Evolutionary conservation across 2,797 vertebrate species (phyloP).

Genomic region (Cichlasoma orientale): DNA sequence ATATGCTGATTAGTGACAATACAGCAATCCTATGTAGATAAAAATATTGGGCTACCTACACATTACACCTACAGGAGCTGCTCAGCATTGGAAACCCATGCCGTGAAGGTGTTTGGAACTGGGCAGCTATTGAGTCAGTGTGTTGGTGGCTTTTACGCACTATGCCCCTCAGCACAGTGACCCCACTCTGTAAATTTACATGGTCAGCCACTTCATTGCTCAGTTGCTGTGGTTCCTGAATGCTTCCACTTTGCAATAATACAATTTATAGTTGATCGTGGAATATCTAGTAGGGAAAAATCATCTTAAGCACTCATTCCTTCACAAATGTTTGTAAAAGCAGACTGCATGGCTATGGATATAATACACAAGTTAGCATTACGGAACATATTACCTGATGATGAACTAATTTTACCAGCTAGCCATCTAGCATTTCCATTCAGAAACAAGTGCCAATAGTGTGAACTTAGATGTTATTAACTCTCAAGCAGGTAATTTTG

Average conservation of each 20-base stretch:
- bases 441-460: not conserved
- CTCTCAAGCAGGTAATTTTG: not conserved
- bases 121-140: not conserved
- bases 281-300: not conserved
- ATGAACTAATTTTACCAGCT: not conserved
- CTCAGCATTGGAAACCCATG: no score
- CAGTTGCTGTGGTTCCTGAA: not conserved
- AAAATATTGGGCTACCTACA: not conserved
- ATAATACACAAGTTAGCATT: not conserved
- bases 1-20: not conserved
- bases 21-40: not conserved
- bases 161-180: no score
- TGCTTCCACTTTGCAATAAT: not conserved
- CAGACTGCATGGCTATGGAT: not conserved
- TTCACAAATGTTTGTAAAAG: not conserved
- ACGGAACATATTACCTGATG: not conserved
- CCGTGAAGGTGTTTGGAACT: not conserved
- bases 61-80: fast-evolving
- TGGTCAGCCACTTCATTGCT: no score
- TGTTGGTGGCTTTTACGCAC: not conserved
- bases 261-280: not conserved
- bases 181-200: not conserved
- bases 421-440: not conserved
- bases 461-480: not conserved
- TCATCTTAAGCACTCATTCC: not conserved